Evolutionary conservation across 2,113 vertebrate species (phyloP), one percentile per base, ranked within the genome.

Genomic region (Aramus guarauna): DNA sequence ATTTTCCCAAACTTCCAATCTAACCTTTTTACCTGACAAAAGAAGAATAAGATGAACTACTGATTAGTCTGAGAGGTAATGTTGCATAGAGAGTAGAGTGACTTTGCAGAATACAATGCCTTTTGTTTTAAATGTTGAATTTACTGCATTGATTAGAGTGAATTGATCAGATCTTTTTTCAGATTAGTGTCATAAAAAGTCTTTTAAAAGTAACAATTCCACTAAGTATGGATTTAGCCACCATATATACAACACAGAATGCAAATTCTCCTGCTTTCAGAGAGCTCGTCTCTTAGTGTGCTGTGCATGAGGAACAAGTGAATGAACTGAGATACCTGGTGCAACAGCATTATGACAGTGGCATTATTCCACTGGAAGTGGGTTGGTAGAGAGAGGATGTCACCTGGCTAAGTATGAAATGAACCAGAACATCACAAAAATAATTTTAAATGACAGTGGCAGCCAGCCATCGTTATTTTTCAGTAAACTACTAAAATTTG

Each of bases 361-460:
- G 18, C 12, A 16, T 48, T 75, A 30, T 39, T 29, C 7, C 30
- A 30, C 9, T 39, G 37, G 9, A 78, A 5, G 9, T 66, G 9
- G 20, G 39, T 36, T 66, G 50, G 7, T 1, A 6, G n/a, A 88
- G 39, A 77, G 17, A 71, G 9, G 13, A 21, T 1, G 0, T 48
- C 43, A 26, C 11, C 41, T 67, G 26, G 6, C 3, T 74, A 7
- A 30, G 10, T 53, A 81, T 47, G 15, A 84, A 77, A 74, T 16
- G 1, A 84, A 66, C 24, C 24, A 52, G 8, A 81, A 85, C 3
- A 2, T 48, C 37, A 80, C 5, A 93, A 83, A 82, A 88, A 69
- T 48, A 71, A 71, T 81, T 84, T 55, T 53, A 45, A 60, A 59
- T 36, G 3, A 52, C 17, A 47, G 12, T 47, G 17, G 12, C 19